phyloP scores from a whole-genome alignment of 2,797 vertebrate species.

The Denticeps clupeoides region DNA sequence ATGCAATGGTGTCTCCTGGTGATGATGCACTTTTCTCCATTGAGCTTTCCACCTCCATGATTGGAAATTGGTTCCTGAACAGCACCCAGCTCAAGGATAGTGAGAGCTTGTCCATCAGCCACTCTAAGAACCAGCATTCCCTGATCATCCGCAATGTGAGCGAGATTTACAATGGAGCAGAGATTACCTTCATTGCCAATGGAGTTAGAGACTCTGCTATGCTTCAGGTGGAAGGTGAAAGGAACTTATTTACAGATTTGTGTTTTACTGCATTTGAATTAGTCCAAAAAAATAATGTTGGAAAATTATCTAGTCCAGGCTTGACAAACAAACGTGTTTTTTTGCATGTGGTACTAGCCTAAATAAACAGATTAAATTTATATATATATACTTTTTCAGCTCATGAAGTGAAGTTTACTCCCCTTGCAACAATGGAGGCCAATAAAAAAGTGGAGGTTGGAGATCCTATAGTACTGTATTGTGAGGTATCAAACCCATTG shows the following conservation, averaged over 20 bases:
- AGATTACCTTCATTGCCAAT: slow-evolving; percentile 72
- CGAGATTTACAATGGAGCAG: slow-evolving; percentile 51
- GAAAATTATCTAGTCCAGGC: too few relatives aligned
- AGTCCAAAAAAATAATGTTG: neutral
- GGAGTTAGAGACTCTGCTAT: slow-evolving; percentile 65
- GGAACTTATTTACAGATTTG: neutral
- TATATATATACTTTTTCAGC: slow-evolving; percentile 47
- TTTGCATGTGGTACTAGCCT: too few relatives aligned
- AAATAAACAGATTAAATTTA: too few relatives aligned
- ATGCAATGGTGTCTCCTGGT: slow-evolving; percentile 49
- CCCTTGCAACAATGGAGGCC: slow-evolving; percentile 45
- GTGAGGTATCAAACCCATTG: slow-evolving; percentile 53
- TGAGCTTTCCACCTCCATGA: slow-evolving; percentile 64
- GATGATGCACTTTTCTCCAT: slow-evolving; percentile 71
- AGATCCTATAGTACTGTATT: slow-evolving; percentile 56
- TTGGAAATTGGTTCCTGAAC: slow-evolving; percentile 77
- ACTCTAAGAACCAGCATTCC: slow-evolving; percentile 52
- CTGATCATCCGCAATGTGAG: slow-evolving; percentile 51
- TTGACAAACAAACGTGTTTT: too few relatives aligned
- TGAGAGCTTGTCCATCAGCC: slow-evolving; percentile 44
- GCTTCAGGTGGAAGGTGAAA: slow-evolving; percentile 65
- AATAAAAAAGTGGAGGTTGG: slow-evolving; percentile 44
- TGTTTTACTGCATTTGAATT: too few relatives aligned
- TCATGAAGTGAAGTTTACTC: slow-evolving; percentile 47
- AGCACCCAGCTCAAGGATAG: slow-evolving; percentile 56